Conservation (phyloP, 2,888 invertebrate species). For the Siphlonurus alternatus region DNA sequence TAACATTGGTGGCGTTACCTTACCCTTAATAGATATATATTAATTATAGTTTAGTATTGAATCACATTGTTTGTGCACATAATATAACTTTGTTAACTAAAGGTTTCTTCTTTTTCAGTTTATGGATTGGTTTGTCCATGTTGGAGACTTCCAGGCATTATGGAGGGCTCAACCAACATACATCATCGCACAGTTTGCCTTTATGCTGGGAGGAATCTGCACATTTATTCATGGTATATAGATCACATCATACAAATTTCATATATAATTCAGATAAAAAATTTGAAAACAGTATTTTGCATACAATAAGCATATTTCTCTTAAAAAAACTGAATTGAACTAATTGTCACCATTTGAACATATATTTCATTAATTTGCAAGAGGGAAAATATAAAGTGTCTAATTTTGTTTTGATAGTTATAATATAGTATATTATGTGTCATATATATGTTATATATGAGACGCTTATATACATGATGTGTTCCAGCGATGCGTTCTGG, state of each 20-base stretch:
- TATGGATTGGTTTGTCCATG: constrained; percentile 42
- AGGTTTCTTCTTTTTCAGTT: too few relatives aligned
- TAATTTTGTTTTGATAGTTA: too few relatives aligned
- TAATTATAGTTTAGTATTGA: too few relatives aligned
- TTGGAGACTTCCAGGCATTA: constrained; percentile 34
- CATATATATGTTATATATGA: too few relatives aligned
- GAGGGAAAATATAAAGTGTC: too few relatives aligned
- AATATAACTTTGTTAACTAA: too few relatives aligned
- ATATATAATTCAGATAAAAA: neutral
- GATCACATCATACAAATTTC: neutral
- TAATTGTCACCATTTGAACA: neutral
- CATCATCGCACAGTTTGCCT: constrained; percentile 42
- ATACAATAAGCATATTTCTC: too few relatives aligned
- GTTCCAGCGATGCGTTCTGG: constrained; percentile 48
- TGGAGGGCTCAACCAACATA: constrained; percentile 51
- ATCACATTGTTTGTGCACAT: too few relatives aligned
- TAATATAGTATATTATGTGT: too few relatives aligned
- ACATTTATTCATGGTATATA: constrained; percentile 52
- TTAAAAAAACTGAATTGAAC: neutral
- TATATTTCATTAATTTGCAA: neutral
- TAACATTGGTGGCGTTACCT: too few relatives aligned
- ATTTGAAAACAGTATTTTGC: constrained; percentile 2
- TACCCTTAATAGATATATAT: too few relatives aligned
- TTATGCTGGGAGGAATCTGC: constrained; percentile 39
- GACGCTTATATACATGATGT: too few relatives aligned